Evolutionary conservation across 2,113 vertebrate genomes (phyloP), one percentile per base, ranked within the genome.

Genomic region (Podarcis muralis): DNA sequence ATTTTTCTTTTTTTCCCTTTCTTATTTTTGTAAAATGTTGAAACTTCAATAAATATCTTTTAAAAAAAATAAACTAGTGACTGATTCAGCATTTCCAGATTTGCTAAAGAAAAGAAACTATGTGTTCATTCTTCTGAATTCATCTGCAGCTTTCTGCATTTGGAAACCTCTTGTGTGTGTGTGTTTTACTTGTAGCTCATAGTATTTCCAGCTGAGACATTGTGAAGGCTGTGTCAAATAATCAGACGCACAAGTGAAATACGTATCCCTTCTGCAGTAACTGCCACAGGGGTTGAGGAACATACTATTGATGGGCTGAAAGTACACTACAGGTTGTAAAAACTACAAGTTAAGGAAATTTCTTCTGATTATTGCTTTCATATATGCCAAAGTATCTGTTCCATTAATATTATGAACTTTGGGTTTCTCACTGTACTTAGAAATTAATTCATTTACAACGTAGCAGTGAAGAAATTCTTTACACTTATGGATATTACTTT

Each of bases 351-450:
- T 0, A 16, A 71, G 11, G 35, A 16, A 87, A 85, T 5, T 57
- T 87, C 86, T 80, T 88, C 79, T 30, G 37, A 35, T 76, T 85
- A 68, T 23, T 72, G 11, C 13, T 89, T 84, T 83, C 87, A 89
- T 11, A 86, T 3, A 6, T 65, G 78, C 62, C 76, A 62, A 20
- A 62, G 8, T 87, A 85, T 79, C 72, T 85, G 81, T 85, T 90
- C 57, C 69, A 82, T 79, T 79, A 6, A 23, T 92, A 79, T 72
- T 35, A 16, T 57, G 30, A n/a, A 71, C 71, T 86, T 85, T 87
- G 72, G 65, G 53, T 90, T 92, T 90, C 37, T n/a, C 77, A 74
- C 90, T 48, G 30, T 78, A 90, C 16, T 89, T 75, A 92, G 65
- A 57, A 43, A 69, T 94, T 89, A 25, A 40, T 25, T 4, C 43